These are phyloP conservation scores for Eupithecia pulchellata DNA, from an alignment of 2,888 invertebrate species.

Conservation along the genomic window DNA sequence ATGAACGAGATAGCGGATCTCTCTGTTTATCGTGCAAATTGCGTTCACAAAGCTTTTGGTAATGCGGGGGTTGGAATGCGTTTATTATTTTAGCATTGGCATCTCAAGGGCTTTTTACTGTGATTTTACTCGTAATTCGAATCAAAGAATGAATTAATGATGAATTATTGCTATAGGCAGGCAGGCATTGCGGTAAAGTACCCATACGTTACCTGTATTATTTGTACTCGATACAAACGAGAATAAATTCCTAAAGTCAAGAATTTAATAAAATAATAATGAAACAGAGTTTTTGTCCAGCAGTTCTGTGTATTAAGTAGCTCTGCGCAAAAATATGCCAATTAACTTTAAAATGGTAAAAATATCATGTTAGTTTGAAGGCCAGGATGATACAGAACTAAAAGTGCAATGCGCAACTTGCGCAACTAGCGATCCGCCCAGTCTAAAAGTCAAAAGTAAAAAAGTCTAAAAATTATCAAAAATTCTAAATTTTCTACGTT, in stretches of 20 bases:
- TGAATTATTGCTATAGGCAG: no score
- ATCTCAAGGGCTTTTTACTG: constrained; percentile 21
- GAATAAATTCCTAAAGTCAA: neutral
- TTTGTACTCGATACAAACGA: neutral
- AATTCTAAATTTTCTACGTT: no score
- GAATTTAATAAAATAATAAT: neutral
- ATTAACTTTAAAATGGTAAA: no score
- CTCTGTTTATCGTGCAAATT: constrained; percentile 73
- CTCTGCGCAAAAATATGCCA: no score
- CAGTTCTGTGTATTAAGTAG: no score
- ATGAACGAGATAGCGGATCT: constrained; percentile 79
- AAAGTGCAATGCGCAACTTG: neutral
- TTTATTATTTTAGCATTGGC: constrained; percentile 44
- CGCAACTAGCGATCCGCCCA: no score
- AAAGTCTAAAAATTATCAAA: no score
- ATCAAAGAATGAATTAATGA: neutral
- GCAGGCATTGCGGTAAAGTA: no score
- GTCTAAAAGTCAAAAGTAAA: no score
- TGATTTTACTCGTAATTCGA: constrained; percentile 19
- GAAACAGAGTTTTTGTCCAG: no score
- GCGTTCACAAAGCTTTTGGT: constrained; percentile 66
- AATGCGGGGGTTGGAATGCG: constrained; percentile 72
- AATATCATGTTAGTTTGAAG: neutral
- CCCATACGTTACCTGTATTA: no score
- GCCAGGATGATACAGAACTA: neutral